These are phyloP conservation scores for Okapia johnstoni DNA, from an alignment of 2,113 vertebrate genomes.

Conservation along the genomic window DNA sequence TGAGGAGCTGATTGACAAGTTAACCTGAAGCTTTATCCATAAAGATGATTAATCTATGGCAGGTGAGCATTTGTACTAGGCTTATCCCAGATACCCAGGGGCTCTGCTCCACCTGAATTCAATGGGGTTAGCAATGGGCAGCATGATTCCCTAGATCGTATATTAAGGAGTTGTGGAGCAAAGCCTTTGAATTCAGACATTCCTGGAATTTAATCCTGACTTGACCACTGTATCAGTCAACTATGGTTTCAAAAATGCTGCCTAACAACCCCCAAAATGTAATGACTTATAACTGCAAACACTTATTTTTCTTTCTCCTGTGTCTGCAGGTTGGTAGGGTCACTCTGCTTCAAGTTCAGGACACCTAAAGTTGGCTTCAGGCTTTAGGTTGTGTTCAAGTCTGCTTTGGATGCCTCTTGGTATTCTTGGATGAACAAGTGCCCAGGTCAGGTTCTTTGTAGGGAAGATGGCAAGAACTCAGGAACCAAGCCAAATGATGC, in stretches of 20 bases:
- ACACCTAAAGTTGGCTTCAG: not conserved
- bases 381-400: not conserved
- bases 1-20: not conserved
- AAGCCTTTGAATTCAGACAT: not conserved
- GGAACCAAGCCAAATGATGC: not conserved
- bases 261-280: not conserved
- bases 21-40: not conserved
- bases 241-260: not conserved
- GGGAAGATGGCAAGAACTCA: not conserved
- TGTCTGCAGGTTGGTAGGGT: not conserved
- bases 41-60: not conserved
- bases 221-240: not conserved
- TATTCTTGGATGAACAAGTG: not conserved
- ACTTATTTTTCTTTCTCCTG: not conserved
- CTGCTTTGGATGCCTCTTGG: not conserved
- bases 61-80: not conserved
- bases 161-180: not conserved
- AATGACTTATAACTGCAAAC: not conserved
- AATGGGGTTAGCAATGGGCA: not conserved
- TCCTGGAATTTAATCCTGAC: not conserved
- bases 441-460: not conserved
- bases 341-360: not conserved
- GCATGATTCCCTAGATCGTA: accelerated
- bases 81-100: not conserved
- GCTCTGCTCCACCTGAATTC: not conserved